Percentiles rank a stretch among this genome's conserved stretches.
phyloP scores from a whole-genome alignment of 2,797 vertebrate species.

The Bucorvus abyssinicus region DNA sequence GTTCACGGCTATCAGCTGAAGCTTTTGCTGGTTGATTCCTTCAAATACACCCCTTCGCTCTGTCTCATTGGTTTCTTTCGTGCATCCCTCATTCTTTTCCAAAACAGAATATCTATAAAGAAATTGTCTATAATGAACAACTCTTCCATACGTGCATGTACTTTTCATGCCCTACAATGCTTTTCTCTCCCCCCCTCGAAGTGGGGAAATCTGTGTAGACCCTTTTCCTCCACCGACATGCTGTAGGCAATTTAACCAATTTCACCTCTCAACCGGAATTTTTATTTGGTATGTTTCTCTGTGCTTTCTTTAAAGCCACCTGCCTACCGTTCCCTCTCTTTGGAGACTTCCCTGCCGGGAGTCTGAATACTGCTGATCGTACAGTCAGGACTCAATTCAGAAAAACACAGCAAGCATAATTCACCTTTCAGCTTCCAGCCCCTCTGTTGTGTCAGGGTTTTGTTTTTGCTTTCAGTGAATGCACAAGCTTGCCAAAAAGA shows the following conservation, averaged over 20 bases:
- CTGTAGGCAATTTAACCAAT: slow-evolving; percentile 33
- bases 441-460: not conserved
- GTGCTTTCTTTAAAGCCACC: slow-evolving; percentile 16
- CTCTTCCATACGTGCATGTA: not conserved
- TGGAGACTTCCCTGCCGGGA: slow-evolving; percentile 23
- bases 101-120: not conserved
- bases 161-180: not conserved
- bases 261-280: slow-evolving; percentile 23
- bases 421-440: slow-evolving; percentile 31
- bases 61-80: not conserved
- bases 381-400: slow-evolving; percentile 28
- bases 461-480: slow-evolving; percentile 13
- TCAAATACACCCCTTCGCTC: not conserved
- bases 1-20: not conserved
- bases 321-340: slow-evolving; percentile 7
- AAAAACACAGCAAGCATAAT: slow-evolving; percentile 45
- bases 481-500: not conserved
- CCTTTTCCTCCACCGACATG: not conserved
- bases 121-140: not conserved
- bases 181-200: not conserved
- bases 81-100: not conserved
- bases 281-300: slow-evolving; percentile 20
- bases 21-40: not conserved
- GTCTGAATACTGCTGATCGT: slow-evolving; percentile 51
- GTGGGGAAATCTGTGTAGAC: not conserved